These are phyloP conservation scores for Furnarius figulus DNA, from an alignment of 2,113 vertebrate genomes.

Conservation along the genomic window DNA sequence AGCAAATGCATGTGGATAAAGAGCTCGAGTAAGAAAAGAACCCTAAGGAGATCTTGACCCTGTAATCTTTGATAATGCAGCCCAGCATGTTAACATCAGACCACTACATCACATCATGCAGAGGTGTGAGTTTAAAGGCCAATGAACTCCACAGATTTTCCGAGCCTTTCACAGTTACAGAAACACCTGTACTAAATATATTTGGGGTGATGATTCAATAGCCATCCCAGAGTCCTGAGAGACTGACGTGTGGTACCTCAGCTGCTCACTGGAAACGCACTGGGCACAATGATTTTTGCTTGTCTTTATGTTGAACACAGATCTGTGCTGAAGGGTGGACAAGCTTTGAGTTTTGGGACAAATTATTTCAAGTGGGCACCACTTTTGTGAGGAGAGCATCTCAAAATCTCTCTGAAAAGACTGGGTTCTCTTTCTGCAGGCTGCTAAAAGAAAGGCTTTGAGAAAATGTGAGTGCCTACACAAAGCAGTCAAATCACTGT, in stretches of 20 bases:
- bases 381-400: not conserved
- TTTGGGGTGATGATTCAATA: not conserved
- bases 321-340: not conserved
- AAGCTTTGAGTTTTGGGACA: not conserved
- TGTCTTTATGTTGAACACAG: not conserved
- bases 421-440: not conserved
- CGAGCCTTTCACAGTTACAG: not conserved
- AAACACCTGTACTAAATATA: not conserved
- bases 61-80: not conserved
- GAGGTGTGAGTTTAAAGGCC: constrained; percentile 10
- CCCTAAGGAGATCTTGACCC: not conserved
- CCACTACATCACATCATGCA: not conserved
- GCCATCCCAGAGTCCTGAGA: not conserved
- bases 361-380: not conserved
- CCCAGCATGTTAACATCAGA: not conserved
- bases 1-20: not conserved
- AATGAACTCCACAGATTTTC: not conserved
- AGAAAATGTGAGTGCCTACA: not conserved
- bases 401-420: not conserved
- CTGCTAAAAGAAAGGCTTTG: not conserved
- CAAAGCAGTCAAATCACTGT: not conserved
- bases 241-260: not conserved
- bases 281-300: not conserved
- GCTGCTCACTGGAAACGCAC: not conserved
- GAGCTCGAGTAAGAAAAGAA: not conserved